Base-by-base conservation (phyloP, 2,797 vertebrate genomes). In the Phrynocephalus vlangalii region DNA sequence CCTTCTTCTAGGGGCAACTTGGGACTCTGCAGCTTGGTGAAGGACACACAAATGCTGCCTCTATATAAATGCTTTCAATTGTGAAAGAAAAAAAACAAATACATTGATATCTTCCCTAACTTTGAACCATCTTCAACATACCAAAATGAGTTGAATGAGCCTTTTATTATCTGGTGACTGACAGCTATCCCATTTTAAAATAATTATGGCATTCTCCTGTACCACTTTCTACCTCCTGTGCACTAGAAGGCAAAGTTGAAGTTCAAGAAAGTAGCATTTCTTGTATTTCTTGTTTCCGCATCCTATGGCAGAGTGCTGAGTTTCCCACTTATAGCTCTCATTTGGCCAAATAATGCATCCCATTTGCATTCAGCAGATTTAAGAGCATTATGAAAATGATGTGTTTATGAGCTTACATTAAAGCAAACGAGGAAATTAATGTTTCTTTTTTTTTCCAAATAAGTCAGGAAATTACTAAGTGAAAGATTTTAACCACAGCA, bases 351-450 rank as follows among this genome's bases (percentile, higher is more conserved):
- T 60, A 85, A 85, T 68, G 78, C 13, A 81, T 20, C 63, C 13
- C 70, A 81, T 84, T 81, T 68, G 48, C 78, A 82, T 76, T 60
- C 48, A 52, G 63, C 38, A 82, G 83, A 88, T 76, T 81, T 82
- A 85, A 71, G 63, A 81, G 44, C 30, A 85, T 88, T 88, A 88
- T 60, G 71, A 76, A 85, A 88, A 85, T 68, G n/a, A 56, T 30
- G 16, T 85, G 87, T 85, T 85, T 85, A 82, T 81, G 83, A 68
- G 66, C 78, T 75, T 68, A 67, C 9, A 68, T 88, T 81, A 81
- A 67, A 75, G 87, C 48, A 88, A 85, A 85, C 44, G 79, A 88
- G 30, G 44, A 11, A 71, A 77, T 82, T 85, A 68, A 88, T 81
- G n/a, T 82, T 81, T 76, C 71, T 76, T 75, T 81, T 85, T 44